Percentiles rank a stretch among this genome's conserved stretches.
These are phyloP conservation scores for Spatulosminthurus flaviceps DNA, from an alignment of 2,888 invertebrate species.

Conservation along the genomic window DNA sequence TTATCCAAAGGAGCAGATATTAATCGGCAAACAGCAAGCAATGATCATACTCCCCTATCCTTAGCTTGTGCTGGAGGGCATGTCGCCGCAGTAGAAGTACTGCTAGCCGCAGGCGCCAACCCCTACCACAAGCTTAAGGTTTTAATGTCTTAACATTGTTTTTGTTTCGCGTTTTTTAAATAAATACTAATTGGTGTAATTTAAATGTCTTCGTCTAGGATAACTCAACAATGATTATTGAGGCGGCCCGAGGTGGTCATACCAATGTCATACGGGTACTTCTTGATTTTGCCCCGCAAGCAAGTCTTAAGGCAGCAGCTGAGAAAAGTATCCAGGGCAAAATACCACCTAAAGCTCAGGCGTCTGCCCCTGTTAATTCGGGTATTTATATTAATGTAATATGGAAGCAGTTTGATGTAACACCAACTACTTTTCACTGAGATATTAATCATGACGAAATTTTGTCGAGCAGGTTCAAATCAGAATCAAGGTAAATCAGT, in stretches of 20 bases:
- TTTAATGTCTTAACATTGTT: slow-evolving; percentile 39
- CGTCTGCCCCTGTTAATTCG: slow-evolving; percentile 19
- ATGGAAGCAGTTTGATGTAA: too few species aligned
- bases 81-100: slow-evolving; percentile 88
- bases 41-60: slow-evolving; percentile 96
- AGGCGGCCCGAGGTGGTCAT: slow-evolving; percentile 98
- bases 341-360: slow-evolving; percentile 29
- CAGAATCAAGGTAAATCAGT: slow-evolving; percentile 63
- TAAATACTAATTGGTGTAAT: background rate
- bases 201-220: slow-evolving; percentile 71
- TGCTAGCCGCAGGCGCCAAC: slow-evolving; percentile 91
- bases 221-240: slow-evolving; percentile 97
- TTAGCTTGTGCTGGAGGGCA: slow-evolving; percentile 97
- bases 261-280: slow-evolving; percentile 93
- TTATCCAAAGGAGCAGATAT: slow-evolving; percentile 86
- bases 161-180: background rate
- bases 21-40: slow-evolving; percentile 88
- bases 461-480: slow-evolving; percentile 49
- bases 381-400: too few species aligned
- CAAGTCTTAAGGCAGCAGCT: slow-evolving; percentile 43
- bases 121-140: slow-evolving; percentile 95
- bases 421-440: too few species aligned
- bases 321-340: slow-evolving; percentile 37
- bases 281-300: slow-evolving; percentile 78
- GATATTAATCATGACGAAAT: too few species aligned